phyloP scores from a whole-genome alignment of 2,113 vertebrate genomes.

The Oxyura jamaicensis region DNA sequence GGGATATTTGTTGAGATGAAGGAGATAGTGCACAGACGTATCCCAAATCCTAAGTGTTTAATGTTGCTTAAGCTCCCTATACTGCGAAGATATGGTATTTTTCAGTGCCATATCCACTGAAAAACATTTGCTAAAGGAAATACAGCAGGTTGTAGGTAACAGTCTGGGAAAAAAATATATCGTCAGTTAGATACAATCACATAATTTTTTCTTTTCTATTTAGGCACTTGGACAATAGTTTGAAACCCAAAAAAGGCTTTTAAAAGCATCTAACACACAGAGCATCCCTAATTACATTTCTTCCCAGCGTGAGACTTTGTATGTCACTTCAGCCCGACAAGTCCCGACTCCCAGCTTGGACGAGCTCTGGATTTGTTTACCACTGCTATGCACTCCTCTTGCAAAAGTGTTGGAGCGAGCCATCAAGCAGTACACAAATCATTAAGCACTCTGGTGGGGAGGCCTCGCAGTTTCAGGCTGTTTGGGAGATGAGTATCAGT shows the following conservation, averaged over 20 bases:
- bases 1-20: constrained; percentile 1
- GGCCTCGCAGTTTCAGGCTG: not conserved
- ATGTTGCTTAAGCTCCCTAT: not conserved
- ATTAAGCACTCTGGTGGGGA: not conserved
- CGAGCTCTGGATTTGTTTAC: constrained; percentile 23
- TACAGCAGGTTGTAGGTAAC: not conserved
- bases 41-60: not conserved
- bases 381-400: not conserved
- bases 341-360: not conserved
- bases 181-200: not conserved
- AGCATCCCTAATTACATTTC: constrained; percentile 21
- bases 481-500: not conserved
- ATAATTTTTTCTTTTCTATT: not conserved
- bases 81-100: not conserved
- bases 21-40: not conserved
- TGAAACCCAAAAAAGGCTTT: not conserved
- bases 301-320: not conserved
- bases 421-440: not conserved
- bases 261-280: not conserved
- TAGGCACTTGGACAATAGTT: not conserved
- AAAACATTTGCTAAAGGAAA: not conserved
- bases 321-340: not conserved
- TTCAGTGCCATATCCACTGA: not conserved
- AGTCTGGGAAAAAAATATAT: not conserved
- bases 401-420: not conserved